Base-by-base conservation (phyloP, 2,797 vertebrate species). In the Silurus lanzhouensis region DNA sequence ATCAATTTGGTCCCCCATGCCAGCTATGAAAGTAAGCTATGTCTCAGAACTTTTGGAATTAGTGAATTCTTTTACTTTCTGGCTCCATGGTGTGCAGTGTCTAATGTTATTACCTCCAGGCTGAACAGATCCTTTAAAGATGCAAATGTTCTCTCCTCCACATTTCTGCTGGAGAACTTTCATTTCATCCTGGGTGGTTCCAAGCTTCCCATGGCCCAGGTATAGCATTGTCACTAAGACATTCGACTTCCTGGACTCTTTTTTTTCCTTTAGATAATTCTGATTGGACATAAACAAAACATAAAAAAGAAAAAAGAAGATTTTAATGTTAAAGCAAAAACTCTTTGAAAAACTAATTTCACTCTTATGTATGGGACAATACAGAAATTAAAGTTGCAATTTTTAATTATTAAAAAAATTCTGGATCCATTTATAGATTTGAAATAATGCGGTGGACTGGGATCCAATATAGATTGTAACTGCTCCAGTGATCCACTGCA, bases 111-210 rank as follows among this genome's bases (percentile, higher is more conserved):
- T 93, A 96, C 96, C 96, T 93, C 95, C 94, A 76, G 93, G 89
- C 70, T 87, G 90, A 70, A 96, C 88, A 71, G 91, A 85, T 70
- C 93, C 95, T 89, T 95, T 95, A 90, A 95, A 96, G 77, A 96
- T 95, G 48, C 95, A 94, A 78, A 96, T 89, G 74, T 95, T 96
- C 89, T 96, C 95, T 13, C 96, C 95, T 87, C 95, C 95, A 20
- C 94, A 96, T 88, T 94, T 92, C 87, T 96, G 96, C 89, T 96
- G 95, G 58, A 96, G 92, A 0, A 96, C 91, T 87, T 93, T 95
- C 79, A 96, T 92, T 79, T 96, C 95, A 83, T 96, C 96, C 27
- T 80, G 92, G 22, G 83, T 82, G 0, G 86, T 86, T 70, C 89
- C 81, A 25, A 76, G 81, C 2, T 75, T 88, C 6, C 94, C 91